Evolutionary conservation across 2,888 invertebrate genomes (phyloP).

Genomic region (Stenodema calcarata): DNA sequence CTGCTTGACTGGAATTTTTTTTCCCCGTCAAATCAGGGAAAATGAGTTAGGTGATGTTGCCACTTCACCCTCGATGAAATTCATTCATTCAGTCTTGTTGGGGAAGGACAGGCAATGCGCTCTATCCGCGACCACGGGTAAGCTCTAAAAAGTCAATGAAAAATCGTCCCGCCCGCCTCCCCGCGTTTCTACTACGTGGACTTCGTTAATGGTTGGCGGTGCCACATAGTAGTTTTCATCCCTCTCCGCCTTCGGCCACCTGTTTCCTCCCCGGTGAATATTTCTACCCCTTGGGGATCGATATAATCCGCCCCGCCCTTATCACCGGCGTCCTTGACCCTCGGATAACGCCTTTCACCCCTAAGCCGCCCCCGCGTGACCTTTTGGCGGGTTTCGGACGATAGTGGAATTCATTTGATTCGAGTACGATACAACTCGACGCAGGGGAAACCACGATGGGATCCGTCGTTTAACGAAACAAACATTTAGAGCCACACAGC

Average conservation of each 20-base stretch:
- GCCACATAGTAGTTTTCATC: not conserved
- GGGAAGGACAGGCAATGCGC: not conserved
- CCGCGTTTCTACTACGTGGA: not conserved
- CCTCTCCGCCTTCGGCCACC: not conserved
- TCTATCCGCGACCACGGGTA: slow-evolving; percentile 4
- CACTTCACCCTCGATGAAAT: too few species aligned
- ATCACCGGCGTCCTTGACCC: not conserved
- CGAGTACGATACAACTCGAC: too few species aligned
- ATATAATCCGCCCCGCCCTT: not conserved
- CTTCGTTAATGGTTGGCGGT: not conserved
- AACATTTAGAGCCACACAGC: too few species aligned
- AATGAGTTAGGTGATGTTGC: too few species aligned
- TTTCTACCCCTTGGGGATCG: not conserved
- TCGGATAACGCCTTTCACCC: not conserved
- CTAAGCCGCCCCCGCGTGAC: not conserved
- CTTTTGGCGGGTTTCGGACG: not conserved
- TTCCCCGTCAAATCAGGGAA: too few species aligned
- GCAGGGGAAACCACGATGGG: too few species aligned
- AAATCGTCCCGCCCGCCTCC: not conserved
- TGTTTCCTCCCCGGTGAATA: not conserved
- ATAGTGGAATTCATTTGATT: not conserved
- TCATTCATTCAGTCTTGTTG: not conserved
- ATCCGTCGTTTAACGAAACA: too few species aligned
- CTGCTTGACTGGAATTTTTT: too few species aligned
- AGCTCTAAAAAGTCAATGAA: not conserved